A percentile compares a stretch with the other conserved stretches of the same genome.
These are phyloP conservation scores for Xiphorhynchus elegans DNA, from an alignment of 2,113 vertebrate species.

Conservation along the genomic window DNA sequence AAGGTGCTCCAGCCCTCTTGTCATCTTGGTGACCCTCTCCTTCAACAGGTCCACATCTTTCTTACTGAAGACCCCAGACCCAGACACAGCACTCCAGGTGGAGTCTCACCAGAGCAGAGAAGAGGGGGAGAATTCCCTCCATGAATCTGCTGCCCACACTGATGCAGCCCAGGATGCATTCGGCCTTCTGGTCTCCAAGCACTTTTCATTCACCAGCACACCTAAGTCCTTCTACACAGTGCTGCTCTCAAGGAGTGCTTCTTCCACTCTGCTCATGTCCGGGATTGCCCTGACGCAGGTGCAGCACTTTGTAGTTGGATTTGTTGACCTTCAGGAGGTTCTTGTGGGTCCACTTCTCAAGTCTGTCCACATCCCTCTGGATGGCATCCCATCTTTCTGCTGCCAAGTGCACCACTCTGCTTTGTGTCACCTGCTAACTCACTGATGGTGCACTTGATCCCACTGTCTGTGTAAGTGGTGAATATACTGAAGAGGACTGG, in stretches of 20 bases:
- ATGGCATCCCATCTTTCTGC: background rate
- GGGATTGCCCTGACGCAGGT: background rate
- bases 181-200: background rate
- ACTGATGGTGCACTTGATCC: background rate
- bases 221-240: background rate
- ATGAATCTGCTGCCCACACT: background rate
- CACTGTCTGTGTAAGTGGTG: background rate
- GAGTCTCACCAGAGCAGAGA: background rate
- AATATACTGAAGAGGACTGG: background rate
- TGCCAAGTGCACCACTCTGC: background rate
- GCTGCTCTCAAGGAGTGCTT: background rate
- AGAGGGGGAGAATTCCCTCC: background rate
- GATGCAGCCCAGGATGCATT: background rate
- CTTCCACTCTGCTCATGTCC: background rate
- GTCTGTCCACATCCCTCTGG: background rate
- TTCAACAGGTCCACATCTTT: background rate
- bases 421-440: background rate
- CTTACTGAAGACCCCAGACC: background rate
- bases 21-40: background rate
- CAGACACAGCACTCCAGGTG: background rate
- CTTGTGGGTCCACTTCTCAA: background rate
- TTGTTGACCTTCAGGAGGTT: background rate
- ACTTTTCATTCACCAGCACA: background rate
- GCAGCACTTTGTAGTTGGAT: background rate
- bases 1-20: background rate